These are phyloP conservation scores for Phasianus colchicus DNA, from an alignment of 2,113 vertebrate genomes.

Conservation along the genomic window DNA sequence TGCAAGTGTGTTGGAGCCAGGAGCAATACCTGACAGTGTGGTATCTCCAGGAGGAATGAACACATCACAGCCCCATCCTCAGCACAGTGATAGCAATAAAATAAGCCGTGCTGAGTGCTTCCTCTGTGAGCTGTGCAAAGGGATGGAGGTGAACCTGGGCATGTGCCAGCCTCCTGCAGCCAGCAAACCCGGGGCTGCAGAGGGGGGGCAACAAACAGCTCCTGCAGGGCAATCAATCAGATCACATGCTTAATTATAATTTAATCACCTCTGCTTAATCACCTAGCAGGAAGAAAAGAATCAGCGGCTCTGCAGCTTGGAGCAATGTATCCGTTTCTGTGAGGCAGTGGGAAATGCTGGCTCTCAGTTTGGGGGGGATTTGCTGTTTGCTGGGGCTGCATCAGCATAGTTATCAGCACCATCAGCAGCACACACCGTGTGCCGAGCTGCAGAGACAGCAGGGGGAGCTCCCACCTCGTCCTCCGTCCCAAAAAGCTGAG, in stretches of 20 bases:
- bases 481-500: not conserved
- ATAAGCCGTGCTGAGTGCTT: not conserved
- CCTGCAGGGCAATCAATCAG: not conserved
- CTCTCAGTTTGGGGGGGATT: not conserved
- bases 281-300: constrained; percentile 32
- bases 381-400: not conserved
- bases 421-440: fast-evolving
- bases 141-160: not conserved
- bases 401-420: not conserved
- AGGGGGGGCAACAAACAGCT: not conserved
- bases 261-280: constrained; percentile 28
- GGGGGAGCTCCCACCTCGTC: constrained; percentile 13
- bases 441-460: not conserved
- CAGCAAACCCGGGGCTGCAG: not conserved
- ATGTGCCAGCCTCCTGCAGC: fast-evolving
- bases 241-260: not conserved
- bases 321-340: fast-evolving
- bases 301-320: not conserved
- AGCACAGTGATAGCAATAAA: fast-evolving
- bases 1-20: not conserved
- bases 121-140: not conserved
- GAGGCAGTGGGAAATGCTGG: fast-evolving
- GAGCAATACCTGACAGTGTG: fast-evolving
- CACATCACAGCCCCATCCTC: not conserved
- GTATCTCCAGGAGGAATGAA: not conserved